Percentiles rank a stretch among this genome's conserved stretches.
Conservation (phyloP, 2,113 vertebrate genomes). For the Colaptes auratus region DNA sequence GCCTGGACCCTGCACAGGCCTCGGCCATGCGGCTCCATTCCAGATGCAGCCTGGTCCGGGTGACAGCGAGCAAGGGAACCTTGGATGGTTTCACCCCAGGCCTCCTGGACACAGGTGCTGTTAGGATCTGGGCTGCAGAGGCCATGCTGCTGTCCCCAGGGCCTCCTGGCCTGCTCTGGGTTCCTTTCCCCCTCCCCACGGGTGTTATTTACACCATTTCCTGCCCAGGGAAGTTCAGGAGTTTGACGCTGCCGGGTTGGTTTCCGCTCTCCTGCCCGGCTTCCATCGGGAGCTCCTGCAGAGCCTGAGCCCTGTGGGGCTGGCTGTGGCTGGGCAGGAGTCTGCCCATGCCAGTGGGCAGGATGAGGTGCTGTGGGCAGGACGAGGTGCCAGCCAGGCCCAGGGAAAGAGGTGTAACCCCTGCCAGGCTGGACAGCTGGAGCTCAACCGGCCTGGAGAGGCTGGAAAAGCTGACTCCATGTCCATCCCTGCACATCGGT, state of each 20-base stretch:
- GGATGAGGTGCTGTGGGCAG: neutral
- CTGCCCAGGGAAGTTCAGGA: constrained; percentile 65
- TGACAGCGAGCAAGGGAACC: accelerated
- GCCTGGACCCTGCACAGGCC: neutral
- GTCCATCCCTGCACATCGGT: neutral
- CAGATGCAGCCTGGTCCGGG: accelerated
- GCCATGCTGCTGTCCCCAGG: neutral
- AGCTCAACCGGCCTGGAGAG: neutral
- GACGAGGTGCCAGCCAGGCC: neutral
- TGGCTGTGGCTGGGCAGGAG: neutral
- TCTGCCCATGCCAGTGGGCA: neutral
- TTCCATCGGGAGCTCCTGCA: neutral
- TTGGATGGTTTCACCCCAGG: accelerated
- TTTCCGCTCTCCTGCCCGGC: constrained; percentile 46
- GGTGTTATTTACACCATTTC: constrained; percentile 54
- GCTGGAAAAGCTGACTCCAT: neutral
- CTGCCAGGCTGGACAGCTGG: accelerated
- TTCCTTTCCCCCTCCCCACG: constrained; percentile 32
- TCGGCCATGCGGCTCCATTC: accelerated
- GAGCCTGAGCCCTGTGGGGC: neutral
- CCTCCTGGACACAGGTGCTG: accelerated
- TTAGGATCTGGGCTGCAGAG: neutral
- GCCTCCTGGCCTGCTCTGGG: neutral
- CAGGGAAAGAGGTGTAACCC: neutral
- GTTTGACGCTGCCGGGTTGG: constrained; percentile 27